Percentiles rank a stretch among this genome's conserved stretches.
phyloP scores from a whole-genome alignment of 2,888 invertebrate species.

The Polydrusus cervinus region DNA sequence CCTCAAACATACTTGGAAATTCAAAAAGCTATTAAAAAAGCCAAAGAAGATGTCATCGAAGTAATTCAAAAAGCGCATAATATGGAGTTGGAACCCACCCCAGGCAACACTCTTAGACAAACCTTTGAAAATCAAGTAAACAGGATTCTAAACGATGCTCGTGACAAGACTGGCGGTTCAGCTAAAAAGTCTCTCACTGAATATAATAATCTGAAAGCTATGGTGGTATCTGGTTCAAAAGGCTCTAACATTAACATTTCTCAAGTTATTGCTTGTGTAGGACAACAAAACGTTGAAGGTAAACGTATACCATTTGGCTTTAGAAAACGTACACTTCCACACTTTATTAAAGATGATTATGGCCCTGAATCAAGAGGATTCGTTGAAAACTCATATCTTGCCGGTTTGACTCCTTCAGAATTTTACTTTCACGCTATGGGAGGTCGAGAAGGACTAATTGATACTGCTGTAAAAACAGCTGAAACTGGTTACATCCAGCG shows the following conservation, averaged over 20 bases:
- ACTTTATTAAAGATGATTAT: slow-evolving; percentile 99
- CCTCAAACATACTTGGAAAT: slow-evolving; percentile 98
- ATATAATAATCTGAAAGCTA: slow-evolving; percentile 99
- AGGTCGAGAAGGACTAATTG: slow-evolving; percentile 99
- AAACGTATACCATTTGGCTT: slow-evolving; percentile 99
- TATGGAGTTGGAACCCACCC: slow-evolving; percentile 98
- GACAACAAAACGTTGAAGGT: slow-evolving; percentile 99
- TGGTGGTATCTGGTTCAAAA: slow-evolving; percentile 99
- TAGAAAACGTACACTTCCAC: slow-evolving; percentile 97
- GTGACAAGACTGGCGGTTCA: slow-evolving; percentile 99
- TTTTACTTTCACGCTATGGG: slow-evolving; percentile 99
- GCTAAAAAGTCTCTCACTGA: slow-evolving; percentile 99
- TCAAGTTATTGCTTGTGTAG: slow-evolving; percentile 99
- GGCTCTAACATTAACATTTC: slow-evolving; percentile 99
- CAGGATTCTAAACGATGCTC: slow-evolving; percentile 98
- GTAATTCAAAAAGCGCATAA: slow-evolving; percentile 99
- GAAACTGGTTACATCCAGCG: slow-evolving; percentile 99
- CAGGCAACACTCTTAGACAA: slow-evolving; percentile 98
- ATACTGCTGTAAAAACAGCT: slow-evolving; percentile 99
- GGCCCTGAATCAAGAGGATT: slow-evolving; percentile 99
- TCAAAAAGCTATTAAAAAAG: slow-evolving; percentile 97
- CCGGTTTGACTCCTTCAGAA: slow-evolving; percentile 98
- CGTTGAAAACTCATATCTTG: slow-evolving; percentile 99
- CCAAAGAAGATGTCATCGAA: slow-evolving; percentile 99
- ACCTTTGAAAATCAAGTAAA: slow-evolving; percentile 99